Base-by-base conservation (phyloP, 2,113 vertebrate genomes). In the Donacobius atricapilla region DNA sequence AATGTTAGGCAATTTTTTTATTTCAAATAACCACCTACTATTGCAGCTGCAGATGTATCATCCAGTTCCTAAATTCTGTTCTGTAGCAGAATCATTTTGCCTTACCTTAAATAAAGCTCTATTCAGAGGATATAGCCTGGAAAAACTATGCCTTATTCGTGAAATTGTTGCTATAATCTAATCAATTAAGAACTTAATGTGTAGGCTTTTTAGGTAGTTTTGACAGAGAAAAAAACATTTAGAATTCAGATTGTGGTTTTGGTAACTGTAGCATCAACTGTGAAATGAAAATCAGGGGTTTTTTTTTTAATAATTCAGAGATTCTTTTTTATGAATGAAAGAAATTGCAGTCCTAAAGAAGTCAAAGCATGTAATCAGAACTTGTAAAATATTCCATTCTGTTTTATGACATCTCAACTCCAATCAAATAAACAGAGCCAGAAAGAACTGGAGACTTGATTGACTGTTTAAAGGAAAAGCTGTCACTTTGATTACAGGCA, bases 401-500 rank as follows among this genome's bases (percentile, higher is more conserved):
- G 86, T 82, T 97, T 95, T 92, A 93, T 92, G 96, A 96, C 83
- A 96, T 92, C 92, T 96, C 90, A 78, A 78, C 71, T 96, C 92
- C 76, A 94, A 89, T 93, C 90, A 95, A 97, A 93, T 80, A 95
- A 96, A 96, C 77, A 95, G 85, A 88, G 79, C 20, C 65, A 90
- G 86, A 84, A 82, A 93, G 80, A 94, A 42, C 20, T 3, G 2
- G 40, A 93, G 83, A 84, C n/a, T 82, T 96, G 94, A 97, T 92
- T 96, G 96, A 96, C 94, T 96, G 92, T 93, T 96, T 96, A 97
- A 97, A 92, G 86, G 60, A 94, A 96, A 92, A 93, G 56, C 72
- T 96, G 96, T 89, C 96, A 96, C 88, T 87, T 94, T 96, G 96
- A 96, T 96, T 96, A 93, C 80, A 95, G 93, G 85, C 88, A 93